Conservation (phyloP, 2,113 vertebrate genomes). For the Malaclemys terrapin region DNA sequence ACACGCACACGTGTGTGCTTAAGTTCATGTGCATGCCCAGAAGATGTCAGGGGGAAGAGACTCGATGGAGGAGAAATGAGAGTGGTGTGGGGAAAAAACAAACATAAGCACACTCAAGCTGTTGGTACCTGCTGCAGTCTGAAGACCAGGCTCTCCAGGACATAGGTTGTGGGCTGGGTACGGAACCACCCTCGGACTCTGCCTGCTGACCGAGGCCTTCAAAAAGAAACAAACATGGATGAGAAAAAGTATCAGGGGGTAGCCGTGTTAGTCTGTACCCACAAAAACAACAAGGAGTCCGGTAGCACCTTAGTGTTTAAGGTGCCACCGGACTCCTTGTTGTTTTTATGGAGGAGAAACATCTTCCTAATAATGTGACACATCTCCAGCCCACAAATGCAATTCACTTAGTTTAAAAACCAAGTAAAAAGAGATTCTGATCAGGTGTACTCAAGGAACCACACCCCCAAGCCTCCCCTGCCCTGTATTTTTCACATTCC, state of each 20-base stretch:
- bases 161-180: conserved; percentile 74
- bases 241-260: background rate
- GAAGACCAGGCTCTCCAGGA: conserved; percentile 73
- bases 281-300: too few relatives aligned
- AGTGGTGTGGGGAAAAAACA: background rate
- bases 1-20: background rate
- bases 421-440: background rate
- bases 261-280: too few relatives aligned
- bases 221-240: background rate
- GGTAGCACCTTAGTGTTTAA: too few relatives aligned
- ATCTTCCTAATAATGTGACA: background rate
- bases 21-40: background rate
- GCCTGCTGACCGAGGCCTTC: conserved; percentile 80
- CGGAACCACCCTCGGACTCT: conserved; percentile 74
- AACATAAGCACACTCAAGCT: background rate
- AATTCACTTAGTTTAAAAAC: background rate
- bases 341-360: background rate
- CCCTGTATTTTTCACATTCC: background rate
- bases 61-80: background rate
- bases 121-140: conserved; percentile 79
- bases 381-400: background rate
- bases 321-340: too few relatives aligned
- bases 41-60: background rate
- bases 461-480: background rate
- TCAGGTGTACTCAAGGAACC: background rate